Evolutionary conservation across 1,140 invertebrate genomes (phyloP).

Genomic region (Potamilus streckersoni): DNA sequence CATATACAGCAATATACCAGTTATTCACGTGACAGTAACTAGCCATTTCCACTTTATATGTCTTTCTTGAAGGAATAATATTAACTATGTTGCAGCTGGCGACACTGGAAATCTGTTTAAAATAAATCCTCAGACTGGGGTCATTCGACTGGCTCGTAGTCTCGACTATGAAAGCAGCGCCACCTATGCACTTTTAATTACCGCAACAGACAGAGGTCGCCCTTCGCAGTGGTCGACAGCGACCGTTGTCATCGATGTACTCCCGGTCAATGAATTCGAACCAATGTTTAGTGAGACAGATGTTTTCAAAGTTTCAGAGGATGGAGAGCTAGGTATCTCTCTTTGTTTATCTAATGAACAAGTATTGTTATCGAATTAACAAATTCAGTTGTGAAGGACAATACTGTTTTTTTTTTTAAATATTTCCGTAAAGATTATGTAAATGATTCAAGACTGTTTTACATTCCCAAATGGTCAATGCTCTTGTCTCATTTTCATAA

Average conservation of each 20-base stretch:
- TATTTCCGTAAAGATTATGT: too few species aligned
- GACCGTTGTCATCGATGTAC: constrained; percentile 16
- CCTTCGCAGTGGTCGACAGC: constrained; percentile 18
- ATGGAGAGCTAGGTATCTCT: constrained; percentile 10
- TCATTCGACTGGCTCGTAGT: background rate
- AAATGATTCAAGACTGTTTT: too few species aligned
- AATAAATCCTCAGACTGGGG: constrained; percentile 10
- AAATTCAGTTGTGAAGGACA: too few species aligned
- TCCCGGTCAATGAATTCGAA: constrained; percentile 27
- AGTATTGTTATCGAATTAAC: too few species aligned
- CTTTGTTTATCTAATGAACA: background rate
- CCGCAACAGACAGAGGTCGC: constrained; percentile 20
- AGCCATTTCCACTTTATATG: background rate
- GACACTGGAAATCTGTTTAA: constrained; percentile 11
- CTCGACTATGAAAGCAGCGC: constrained; percentile 18
- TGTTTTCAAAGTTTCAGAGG: constrained; percentile 12
- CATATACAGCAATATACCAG: background rate
- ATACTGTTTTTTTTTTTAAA: too few species aligned
- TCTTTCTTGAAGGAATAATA: background rate
- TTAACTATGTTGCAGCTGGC: constrained; percentile 8
- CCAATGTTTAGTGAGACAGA: constrained; percentile 23
- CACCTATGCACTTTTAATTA: constrained; percentile 4
- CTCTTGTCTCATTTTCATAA: too few species aligned
- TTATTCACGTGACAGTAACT: background rate
- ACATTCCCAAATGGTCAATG: too few species aligned